A percentile compares a stretch with the other conserved stretches of the same genome.
Evolutionary conservation across 1,140 invertebrate species (phyloP).

Genomic region (Pseudomyrmex flavicornis): DNA sequence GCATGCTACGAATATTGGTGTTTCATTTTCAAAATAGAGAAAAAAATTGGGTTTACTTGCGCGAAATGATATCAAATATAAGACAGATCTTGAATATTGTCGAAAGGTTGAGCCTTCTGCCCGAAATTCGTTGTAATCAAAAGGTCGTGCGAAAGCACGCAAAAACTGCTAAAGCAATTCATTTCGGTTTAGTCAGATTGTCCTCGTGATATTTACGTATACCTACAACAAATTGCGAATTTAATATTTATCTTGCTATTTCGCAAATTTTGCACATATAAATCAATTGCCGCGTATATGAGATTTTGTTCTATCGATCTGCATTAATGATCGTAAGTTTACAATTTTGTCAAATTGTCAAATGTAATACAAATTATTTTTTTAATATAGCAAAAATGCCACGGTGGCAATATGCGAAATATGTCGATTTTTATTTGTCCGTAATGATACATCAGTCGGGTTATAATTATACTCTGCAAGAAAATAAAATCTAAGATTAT

Average conservation of each 20-base stretch:
- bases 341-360: no score
- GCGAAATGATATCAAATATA: constrained; percentile 23
- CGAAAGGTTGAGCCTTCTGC: background rate
- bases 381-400: no score
- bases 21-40: constrained; percentile 52
- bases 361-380: no score
- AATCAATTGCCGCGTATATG: no score
- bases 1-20: constrained; percentile 46
- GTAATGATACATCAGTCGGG: background rate
- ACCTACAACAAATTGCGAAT: background rate
- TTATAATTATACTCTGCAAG: constrained; percentile 43
- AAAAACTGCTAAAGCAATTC: constrained; percentile 1
- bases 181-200: constrained; percentile 7
- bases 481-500: constrained; percentile 54
- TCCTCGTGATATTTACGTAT: background rate
- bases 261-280: background rate
- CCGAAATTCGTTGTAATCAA: background rate
- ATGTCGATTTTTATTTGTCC: background rate
- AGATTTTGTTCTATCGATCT: no score
- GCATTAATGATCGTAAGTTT: no score
- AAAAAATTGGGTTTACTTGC: constrained; percentile 49
- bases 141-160: background rate
- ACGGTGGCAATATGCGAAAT: background rate
- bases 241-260: background rate
- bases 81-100: constrained; percentile 12